Evolutionary conservation across 2,888 invertebrate species (phyloP).

Genomic region (Thecocarcelia acutangulata): DNA sequence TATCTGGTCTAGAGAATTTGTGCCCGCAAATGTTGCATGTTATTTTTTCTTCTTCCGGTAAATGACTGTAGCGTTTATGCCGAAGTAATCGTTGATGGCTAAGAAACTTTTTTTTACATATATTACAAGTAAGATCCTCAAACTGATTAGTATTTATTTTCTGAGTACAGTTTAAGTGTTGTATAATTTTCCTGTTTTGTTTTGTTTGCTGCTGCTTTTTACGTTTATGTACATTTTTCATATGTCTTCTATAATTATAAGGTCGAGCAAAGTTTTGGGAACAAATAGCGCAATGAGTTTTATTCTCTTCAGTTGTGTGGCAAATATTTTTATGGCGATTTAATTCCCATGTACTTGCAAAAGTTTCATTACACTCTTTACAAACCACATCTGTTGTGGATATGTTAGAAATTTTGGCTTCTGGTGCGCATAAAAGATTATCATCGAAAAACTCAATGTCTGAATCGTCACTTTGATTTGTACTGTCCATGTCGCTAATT

Average conservation of each 20-base stretch:
- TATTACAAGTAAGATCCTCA: neutral
- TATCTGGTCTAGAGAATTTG: constrained; percentile 16
- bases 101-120: constrained; percentile 11
- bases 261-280: neutral
- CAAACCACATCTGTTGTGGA: neutral
- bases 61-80: constrained; percentile 22
- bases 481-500: neutral
- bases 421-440: too few species aligned
- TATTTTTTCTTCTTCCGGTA: constrained; percentile 23
- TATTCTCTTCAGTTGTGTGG: neutral
- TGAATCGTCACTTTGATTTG: neutral
- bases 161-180: neutral
- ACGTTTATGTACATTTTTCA: neutral
- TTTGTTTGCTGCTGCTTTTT: neutral
- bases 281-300: neutral
- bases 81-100: neutral
- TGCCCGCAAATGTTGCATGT: neutral
- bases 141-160: neutral
- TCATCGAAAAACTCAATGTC: too few species aligned
- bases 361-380: neutral
- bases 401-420: too few species aligned
- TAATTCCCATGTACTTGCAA: neutral
- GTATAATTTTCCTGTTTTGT: neutral
- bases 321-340: neutral
- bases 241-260: neutral